Conservation (phyloP, 2,888 invertebrate species). For the Chorisops tibialis region DNA sequence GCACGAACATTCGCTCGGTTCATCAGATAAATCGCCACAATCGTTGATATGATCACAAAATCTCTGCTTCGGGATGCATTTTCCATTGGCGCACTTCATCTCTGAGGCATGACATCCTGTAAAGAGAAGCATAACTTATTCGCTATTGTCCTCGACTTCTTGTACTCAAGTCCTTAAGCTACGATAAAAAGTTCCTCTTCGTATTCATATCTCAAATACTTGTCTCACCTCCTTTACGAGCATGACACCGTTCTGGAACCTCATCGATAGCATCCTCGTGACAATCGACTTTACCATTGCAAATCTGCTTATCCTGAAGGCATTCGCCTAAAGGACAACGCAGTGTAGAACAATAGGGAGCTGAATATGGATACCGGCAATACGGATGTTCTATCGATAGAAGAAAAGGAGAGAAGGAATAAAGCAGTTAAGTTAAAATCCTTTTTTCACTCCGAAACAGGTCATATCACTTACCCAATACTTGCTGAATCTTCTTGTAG, state of each 20-base stretch:
- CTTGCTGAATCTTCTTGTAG: slow-evolving; percentile 41
- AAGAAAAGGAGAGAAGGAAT: not conserved
- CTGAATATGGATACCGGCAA: slow-evolving; percentile 36
- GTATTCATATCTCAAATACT: not conserved
- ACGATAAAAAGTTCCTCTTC: not conserved
- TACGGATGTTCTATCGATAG: slow-evolving; percentile 40
- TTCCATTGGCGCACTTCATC: slow-evolving; percentile 64
- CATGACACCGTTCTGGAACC: slow-evolving; percentile 41
- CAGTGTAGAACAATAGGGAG: slow-evolving; percentile 55
- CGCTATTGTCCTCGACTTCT: not conserved
- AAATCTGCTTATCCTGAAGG: slow-evolving; percentile 57
- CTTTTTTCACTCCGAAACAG: not conserved
- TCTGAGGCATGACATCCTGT: slow-evolving; percentile 63
- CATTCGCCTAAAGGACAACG: slow-evolving; percentile 71
- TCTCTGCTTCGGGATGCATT: slow-evolving; percentile 64
- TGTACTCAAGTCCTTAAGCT: slow-evolving; percentile 1
- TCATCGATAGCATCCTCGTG: slow-evolving; percentile 67
- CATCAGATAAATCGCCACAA: slow-evolving; percentile 72
- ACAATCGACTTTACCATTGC: slow-evolving; percentile 68
- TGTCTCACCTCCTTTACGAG: slow-evolving; percentile 1
- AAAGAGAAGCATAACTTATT: slow-evolving; percentile 36
- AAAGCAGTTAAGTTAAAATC: not conserved
- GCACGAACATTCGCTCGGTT: slow-evolving; percentile 63
- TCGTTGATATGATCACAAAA: slow-evolving; percentile 68
- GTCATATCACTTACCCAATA: slow-evolving; percentile 41